Evolutionary conservation across 2,113 vertebrate species (phyloP).

Genomic region (Myodes glareolus): DNA sequence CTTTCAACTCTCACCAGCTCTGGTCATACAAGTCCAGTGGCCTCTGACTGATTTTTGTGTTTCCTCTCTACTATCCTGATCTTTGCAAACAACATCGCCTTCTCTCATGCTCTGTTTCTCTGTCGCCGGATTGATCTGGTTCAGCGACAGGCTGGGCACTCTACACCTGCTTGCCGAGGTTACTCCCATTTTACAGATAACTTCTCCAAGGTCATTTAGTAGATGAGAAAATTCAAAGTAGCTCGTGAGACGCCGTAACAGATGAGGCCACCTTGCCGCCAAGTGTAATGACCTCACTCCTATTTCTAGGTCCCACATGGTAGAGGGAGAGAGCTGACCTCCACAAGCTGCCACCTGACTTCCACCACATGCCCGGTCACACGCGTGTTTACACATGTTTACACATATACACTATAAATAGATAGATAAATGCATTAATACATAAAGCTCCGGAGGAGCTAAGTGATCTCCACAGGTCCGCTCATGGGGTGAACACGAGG

Average conservation of each 20-base stretch:
- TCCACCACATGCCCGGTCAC: not conserved
- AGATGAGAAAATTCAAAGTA: not conserved
- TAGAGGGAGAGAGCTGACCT: not conserved
- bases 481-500: not conserved
- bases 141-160: not conserved
- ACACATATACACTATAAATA: not conserved
- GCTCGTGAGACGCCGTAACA: not conserved
- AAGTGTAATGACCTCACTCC: not conserved
- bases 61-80: not conserved
- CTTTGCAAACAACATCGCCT: not conserved
- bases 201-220: not conserved
- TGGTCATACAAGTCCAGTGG: not conserved
- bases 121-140: not conserved
- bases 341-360: not conserved
- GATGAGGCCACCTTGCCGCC: not conserved
- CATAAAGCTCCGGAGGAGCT: not conserved
- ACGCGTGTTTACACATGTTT: not conserved
- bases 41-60: constrained; percentile 2
- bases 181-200: not conserved
- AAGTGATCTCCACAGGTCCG: not conserved
- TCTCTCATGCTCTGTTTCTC: not conserved
- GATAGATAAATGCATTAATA: too few species aligned
- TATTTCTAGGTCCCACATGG: not conserved
- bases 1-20: not conserved
- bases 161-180: not conserved